Evolutionary conservation across 2,797 vertebrate species (phyloP).

Genomic region (Acanthopagrus latus): DNA sequence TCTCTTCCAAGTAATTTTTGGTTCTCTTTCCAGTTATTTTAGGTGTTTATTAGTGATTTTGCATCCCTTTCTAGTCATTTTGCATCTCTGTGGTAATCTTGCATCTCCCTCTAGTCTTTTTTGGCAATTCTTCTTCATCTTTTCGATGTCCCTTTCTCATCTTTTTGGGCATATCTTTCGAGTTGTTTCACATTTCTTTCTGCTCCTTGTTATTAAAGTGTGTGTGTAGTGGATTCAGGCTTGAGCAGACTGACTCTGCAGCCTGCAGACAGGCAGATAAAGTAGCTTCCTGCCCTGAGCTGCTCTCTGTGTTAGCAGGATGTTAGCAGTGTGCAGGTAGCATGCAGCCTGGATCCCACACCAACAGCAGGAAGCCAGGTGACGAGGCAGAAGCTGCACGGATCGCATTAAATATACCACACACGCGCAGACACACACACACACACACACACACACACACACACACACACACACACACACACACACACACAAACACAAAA

Average conservation of each 20-base stretch:
- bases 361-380: constrained; percentile 52
- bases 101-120: no score
- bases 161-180: no score
- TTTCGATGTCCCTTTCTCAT: no score
- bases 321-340: constrained; percentile 36
- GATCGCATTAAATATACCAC: constrained; percentile 13
- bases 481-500: neutral
- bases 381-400: constrained; percentile 24
- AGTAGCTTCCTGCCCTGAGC: constrained; percentile 57
- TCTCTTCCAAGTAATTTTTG: no score
- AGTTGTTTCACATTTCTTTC: no score
- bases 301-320: constrained; percentile 28
- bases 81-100: no score
- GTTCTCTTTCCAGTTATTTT: no score
- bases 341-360: constrained; percentile 30
- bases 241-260: constrained; percentile 17
- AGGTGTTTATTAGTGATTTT: no score
- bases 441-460: neutral
- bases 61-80: no score
- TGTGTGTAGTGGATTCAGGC: neutral
- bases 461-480: neutral
- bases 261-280: constrained; percentile 33
- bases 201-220: neutral
- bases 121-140: no score
- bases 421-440: neutral